A percentile compares a stretch with the other conserved stretches of the same genome.
Evolutionary conservation across 2,113 vertebrate genomes (phyloP).

Genomic region (Ardeotis arabs): DNA sequence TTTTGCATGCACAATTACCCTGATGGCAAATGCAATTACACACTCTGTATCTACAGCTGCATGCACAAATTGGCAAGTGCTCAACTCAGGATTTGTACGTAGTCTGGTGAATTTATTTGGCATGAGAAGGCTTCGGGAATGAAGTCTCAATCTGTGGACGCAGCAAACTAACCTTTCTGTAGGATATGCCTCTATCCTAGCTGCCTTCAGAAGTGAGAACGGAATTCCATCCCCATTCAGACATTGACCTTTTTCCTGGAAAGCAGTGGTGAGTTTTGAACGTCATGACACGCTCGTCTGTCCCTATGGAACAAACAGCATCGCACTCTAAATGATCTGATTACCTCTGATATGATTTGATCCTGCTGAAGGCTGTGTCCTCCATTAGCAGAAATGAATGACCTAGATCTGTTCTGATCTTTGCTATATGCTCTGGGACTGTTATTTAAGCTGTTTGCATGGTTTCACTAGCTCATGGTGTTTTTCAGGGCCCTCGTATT

Average conservation of each 20-base stretch:
- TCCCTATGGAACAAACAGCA: not conserved
- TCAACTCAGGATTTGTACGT: not conserved
- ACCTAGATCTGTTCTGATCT: not conserved
- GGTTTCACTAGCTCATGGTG: not conserved
- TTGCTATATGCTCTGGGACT: not conserved
- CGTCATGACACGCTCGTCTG: not conserved
- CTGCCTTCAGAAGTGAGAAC: not conserved
- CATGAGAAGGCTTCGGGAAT: not conserved
- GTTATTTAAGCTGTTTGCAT: not conserved
- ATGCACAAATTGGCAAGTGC: not conserved
- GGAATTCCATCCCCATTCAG: not conserved
- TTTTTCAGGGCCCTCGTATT: not conserved
- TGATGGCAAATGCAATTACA: conserved; percentile 44
- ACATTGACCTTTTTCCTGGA: not conserved
- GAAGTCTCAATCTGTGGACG: not conserved
- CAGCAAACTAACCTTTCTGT: not conserved
- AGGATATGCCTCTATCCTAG: not conserved
- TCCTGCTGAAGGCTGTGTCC: not conserved
- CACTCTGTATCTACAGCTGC: not conserved
- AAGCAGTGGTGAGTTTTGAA: not conserved
- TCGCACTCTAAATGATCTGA: not conserved
- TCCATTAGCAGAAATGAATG: not conserved
- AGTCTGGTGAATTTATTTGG: not conserved
- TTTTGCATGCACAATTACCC: conserved; percentile 52
- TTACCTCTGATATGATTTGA: not conserved